Evolutionary conservation across 2,113 vertebrate genomes (phyloP).

Genomic region (Catharus bicknelli): DNA sequence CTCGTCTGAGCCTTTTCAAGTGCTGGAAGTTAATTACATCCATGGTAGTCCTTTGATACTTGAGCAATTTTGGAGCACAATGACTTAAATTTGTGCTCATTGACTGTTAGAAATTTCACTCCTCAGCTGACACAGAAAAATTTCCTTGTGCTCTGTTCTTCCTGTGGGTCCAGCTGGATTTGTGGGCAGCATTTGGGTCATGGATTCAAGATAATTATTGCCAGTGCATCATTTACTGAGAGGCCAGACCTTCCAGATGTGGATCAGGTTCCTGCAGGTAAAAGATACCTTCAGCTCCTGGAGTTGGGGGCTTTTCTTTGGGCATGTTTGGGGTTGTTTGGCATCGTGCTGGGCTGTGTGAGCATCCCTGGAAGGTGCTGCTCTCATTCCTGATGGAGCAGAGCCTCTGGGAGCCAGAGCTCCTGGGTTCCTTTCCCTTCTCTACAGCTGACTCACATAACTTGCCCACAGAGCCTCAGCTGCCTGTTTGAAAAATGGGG

Average conservation of each 20-base stretch:
- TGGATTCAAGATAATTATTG: not conserved
- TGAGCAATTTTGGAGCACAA: conserved; percentile 22
- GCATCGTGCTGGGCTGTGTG: not conserved
- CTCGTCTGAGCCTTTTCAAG: not conserved
- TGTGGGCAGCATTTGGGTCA: not conserved
- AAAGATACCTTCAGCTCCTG: not conserved
- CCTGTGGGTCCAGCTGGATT: not conserved
- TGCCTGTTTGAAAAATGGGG: not conserved
- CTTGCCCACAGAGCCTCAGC: not conserved
- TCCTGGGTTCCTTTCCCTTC: not conserved
- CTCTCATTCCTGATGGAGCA: not conserved
- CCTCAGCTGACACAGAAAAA: not conserved
- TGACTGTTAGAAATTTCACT: not conserved
- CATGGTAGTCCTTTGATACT: not conserved
- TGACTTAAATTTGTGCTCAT: not conserved
- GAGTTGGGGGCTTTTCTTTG: not conserved
- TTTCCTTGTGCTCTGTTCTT: not conserved
- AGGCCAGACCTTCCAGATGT: not conserved
- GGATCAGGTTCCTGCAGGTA: not conserved
- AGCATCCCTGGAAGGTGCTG: not conserved
- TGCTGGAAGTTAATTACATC: conserved; percentile 33
- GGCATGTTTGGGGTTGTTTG: not conserved
- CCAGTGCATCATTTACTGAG: not conserved
- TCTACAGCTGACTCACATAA: not conserved
- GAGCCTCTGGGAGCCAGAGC: not conserved